These are phyloP conservation scores for Noctua janthe DNA, from an alignment of 2,888 invertebrate genomes.

Conservation along the genomic window DNA sequence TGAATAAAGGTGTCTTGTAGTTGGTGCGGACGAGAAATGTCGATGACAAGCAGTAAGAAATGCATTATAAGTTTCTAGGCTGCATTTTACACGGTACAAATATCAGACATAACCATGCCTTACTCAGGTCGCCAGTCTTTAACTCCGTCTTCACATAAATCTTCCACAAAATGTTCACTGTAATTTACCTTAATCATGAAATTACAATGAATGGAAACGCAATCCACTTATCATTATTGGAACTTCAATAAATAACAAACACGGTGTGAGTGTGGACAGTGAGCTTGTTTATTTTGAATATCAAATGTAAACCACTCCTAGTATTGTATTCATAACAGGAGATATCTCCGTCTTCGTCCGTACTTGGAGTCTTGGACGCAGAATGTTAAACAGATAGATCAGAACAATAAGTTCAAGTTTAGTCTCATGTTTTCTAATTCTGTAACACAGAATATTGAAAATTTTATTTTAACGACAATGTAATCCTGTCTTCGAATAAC, in stretches of 20 bases:
- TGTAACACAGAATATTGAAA: slow-evolving; percentile 26
- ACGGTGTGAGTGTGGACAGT: slow-evolving; percentile 27
- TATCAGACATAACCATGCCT: not conserved
- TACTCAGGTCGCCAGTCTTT: not conserved
- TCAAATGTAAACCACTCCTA: slow-evolving; percentile 63
- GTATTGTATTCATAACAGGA: slow-evolving; percentile 65
- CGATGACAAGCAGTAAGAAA: not conserved
- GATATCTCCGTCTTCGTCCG: slow-evolving; percentile 47
- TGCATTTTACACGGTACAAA: slow-evolving; percentile 7
- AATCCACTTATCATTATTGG: slow-evolving; percentile 22
- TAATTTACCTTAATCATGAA: not conserved
- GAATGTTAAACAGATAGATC: slow-evolving; percentile 50
- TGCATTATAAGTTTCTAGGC: not conserved
- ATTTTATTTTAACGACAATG: slow-evolving; percentile 7
- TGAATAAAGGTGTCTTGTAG: not conserved
- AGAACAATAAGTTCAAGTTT: slow-evolving; percentile 32
- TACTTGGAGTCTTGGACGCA: slow-evolving; percentile 40
- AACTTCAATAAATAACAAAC: slow-evolving; percentile 20
- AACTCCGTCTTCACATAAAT: slow-evolving; percentile 1
- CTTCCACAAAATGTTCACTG: not conserved
- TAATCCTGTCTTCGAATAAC: not conserved
- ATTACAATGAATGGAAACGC: slow-evolving; percentile 2
- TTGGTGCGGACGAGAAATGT: not conserved
- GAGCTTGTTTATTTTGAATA: slow-evolving; percentile 64
- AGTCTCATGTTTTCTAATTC: slow-evolving; percentile 39